Conservation (phyloP, 2,797 vertebrate species). For the Linurgus olivaceus region DNA sequence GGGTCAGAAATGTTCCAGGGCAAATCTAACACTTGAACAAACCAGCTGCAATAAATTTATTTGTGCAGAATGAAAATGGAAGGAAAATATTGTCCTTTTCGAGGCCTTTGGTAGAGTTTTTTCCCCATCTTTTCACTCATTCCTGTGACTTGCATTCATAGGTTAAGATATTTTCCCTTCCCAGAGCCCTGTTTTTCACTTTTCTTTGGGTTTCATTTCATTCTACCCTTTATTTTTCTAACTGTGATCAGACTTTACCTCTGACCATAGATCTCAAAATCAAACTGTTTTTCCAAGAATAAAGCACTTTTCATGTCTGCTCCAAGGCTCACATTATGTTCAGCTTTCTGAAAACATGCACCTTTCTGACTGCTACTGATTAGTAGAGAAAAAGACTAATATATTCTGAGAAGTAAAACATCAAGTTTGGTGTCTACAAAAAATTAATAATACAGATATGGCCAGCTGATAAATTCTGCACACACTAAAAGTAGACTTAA, state of each 20-base stretch:
- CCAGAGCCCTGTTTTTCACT: not conserved
- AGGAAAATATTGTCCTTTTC: not conserved
- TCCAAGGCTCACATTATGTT: not conserved
- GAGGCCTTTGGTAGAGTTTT: not conserved
- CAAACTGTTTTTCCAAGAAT: not conserved
- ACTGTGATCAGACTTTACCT: not conserved
- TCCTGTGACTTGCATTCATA: not conserved
- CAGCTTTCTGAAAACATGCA: not conserved
- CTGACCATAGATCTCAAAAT: not conserved
- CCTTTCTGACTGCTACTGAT: not conserved
- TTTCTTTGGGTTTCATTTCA: not conserved
- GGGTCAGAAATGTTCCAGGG: not conserved
- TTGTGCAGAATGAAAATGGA: not conserved
- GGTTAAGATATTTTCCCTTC: not conserved
- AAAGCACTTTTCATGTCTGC: not conserved
- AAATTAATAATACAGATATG: not conserved
- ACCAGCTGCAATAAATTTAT: not conserved
- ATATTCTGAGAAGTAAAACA: not conserved
- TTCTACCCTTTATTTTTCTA: not conserved
- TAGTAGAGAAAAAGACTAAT: not conserved
- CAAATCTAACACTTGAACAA: constrained; percentile 6
- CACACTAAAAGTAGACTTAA: constrained; percentile 17
- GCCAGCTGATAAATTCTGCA: not conserved
- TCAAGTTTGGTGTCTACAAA: not conserved
- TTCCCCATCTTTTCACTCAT: not conserved